A percentile compares a stretch with the other conserved stretches of the same genome.
These are phyloP conservation scores for Caranx ignobilis DNA, from an alignment of 2,113 vertebrate genomes.

Conservation along the genomic window DNA sequence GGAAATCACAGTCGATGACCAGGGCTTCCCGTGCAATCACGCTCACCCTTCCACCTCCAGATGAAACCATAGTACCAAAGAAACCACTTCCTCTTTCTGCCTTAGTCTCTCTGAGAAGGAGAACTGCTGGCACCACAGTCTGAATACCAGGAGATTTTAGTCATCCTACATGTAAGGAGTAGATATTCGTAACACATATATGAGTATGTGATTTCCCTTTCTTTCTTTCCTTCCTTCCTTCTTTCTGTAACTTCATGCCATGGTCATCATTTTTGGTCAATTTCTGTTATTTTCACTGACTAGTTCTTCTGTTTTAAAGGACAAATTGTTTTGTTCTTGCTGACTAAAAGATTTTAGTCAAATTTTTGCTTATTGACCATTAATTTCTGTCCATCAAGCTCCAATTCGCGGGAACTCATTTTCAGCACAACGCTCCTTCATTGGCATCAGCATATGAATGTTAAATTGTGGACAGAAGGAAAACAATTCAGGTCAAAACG, in stretches of 20 bases:
- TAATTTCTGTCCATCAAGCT: slow-evolving; percentile 13
- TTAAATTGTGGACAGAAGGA: slow-evolving; percentile 31
- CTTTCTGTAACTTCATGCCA: neutral
- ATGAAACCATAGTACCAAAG: slow-evolving; percentile 58
- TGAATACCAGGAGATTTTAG: slow-evolving; percentile 17
- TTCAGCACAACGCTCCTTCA: neutral
- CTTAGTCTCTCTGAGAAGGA: slow-evolving; percentile 38
- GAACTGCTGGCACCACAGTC: slow-evolving; percentile 17
- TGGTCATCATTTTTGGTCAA: neutral
- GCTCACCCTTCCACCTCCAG: slow-evolving; percentile 70
- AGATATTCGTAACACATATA: neutral
- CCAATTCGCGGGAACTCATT: slow-evolving; percentile 36
- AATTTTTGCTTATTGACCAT: slow-evolving; percentile 33
- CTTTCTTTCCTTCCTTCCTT: neutral
- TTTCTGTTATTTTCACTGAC: neutral
- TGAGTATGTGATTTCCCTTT: neutral
- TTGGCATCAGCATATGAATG: slow-evolving; percentile 47
- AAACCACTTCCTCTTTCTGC: slow-evolving; percentile 68
- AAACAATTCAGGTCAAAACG: slow-evolving; percentile 29
- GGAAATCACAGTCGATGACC: slow-evolving; percentile 84
- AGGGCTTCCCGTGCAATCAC: slow-evolving; percentile 80
- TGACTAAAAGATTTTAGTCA: slow-evolving; percentile 14
- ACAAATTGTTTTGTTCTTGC: neutral
- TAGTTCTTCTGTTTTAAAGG: neutral
- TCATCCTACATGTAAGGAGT: neutral